Base-by-base conservation (phyloP, 2,797 vertebrate species). In the Rhodeus uyekii region DNA sequence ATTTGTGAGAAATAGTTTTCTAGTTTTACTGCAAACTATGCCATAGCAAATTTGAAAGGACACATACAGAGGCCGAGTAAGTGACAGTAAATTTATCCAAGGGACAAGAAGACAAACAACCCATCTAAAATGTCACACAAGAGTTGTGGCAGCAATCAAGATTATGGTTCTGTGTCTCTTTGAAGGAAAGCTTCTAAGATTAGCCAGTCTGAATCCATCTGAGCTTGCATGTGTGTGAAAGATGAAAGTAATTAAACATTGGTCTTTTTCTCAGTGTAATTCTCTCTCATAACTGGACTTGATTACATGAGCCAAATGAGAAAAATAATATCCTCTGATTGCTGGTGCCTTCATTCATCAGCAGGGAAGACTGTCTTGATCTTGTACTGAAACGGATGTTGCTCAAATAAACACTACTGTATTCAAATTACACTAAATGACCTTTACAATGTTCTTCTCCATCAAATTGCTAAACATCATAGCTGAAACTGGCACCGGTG, bases 401-500 rank as follows among this genome's bases (percentile, higher is more conserved):
- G 39, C 81, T 82, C 53, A 69, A 63, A 82, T 76, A 76, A 67
- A 76, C 50, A 60, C 38, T n/a, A 29, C 48, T 64, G 53, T 69
- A 68, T 82, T 82, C 81, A 68, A 29, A 76, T 82, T 60, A 68
- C 73, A 1, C 32, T 42, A 24, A 76, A 68, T 27, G 16, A 82
- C 73, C 53, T 82, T 68, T 48, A 55, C 64, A 27, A 9, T 58
- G 73, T 60, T 68, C 36, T 36, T 53, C 73, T 44, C 38, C 22
- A 44, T 82, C 73, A 76, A 18, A 76, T 69, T 29, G 24, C 50
- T 60, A 50, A 44, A 32, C 22, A 68, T 68, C 29, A 60, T 60
- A 60, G 73, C 81, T 76, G 80, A 76, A 76, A 82, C 16, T 76
- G 63, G 63, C 81, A 82, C 63, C 38, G 5, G 48, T 69, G 81